phyloP scores from a whole-genome alignment of 2,888 invertebrate species.

The Cryptus armator region DNA sequence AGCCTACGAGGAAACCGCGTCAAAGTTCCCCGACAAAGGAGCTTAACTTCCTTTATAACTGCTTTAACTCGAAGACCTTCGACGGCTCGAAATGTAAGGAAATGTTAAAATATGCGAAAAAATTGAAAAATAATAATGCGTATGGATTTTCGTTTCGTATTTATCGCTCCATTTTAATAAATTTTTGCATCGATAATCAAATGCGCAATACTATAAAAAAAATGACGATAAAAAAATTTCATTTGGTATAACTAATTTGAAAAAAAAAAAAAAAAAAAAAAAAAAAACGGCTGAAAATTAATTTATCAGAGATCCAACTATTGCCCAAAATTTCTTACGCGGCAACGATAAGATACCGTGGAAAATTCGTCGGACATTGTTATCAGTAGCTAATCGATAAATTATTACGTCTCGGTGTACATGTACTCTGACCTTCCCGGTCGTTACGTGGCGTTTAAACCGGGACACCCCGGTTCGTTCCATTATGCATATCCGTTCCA shows the following conservation, averaged over 20 bases:
- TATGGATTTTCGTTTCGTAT: neutral
- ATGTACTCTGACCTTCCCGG: conserved; percentile 51
- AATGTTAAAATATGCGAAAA: neutral
- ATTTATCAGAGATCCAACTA: neutral
- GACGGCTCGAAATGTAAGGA: neutral
- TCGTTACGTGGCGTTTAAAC: conserved; percentile 39
- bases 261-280: no score
- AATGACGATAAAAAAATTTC: no score
- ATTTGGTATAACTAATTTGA: no score
- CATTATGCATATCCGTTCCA: conserved; percentile 7
- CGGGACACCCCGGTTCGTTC: conserved; percentile 40
- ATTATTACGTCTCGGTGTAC: conserved; percentile 41
- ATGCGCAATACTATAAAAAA: no score
- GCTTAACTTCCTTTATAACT: neutral
- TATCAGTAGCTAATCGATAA: conserved; percentile 33
- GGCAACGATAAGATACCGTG: neutral
- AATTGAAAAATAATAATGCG: neutral
- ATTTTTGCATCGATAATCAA: no score
- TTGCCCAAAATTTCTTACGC: neutral
- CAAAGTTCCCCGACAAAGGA: neutral
- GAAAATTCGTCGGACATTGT: neutral
- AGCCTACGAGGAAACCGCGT: no score
- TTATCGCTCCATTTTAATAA: no score
- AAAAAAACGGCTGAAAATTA: neutral
- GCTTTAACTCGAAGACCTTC: neutral